phyloP scores from a whole-genome alignment of 2,113 vertebrate genomes.

The Cercocebus atys region DNA sequence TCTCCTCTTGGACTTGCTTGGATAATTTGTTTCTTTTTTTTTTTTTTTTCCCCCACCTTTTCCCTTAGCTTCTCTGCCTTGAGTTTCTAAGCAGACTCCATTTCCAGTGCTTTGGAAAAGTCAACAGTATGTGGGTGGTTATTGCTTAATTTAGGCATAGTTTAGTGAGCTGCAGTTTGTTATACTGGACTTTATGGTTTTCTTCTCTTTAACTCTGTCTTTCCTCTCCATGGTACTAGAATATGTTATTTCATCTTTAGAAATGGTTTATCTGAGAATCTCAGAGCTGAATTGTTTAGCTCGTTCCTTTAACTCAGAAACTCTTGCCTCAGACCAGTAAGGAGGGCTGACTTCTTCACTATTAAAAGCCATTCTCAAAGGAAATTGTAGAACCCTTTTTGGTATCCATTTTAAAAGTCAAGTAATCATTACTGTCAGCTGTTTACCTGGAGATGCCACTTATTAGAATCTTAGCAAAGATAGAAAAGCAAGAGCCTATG shows the following conservation, averaged over 20 bases:
- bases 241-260: not conserved
- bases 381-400: not conserved
- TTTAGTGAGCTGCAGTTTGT: not conserved
- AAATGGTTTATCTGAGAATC: not conserved
- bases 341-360: not conserved
- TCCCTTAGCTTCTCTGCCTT: not conserved
- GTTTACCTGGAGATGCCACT: not conserved
- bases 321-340: not conserved
- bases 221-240: not conserved
- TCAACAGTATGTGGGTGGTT: not conserved
- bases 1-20: not conserved
- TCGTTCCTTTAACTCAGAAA: not conserved
- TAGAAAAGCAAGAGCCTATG: not conserved
- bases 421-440: not conserved
- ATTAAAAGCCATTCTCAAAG: not conserved
- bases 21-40: too few relatives aligned
- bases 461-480: not conserved
- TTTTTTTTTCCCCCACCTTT: not conserved
- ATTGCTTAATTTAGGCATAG: conserved; percentile 28
- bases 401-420: not conserved
- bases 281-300: not conserved
- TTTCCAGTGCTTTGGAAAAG: conserved; percentile 1
- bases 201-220: not conserved
- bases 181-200: not conserved
- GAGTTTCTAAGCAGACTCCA: not conserved